Evolutionary conservation across 1,140 invertebrate species (phyloP), one percentile per base, ranked within the genome.

Genomic region (Drosophila dunni): DNA sequence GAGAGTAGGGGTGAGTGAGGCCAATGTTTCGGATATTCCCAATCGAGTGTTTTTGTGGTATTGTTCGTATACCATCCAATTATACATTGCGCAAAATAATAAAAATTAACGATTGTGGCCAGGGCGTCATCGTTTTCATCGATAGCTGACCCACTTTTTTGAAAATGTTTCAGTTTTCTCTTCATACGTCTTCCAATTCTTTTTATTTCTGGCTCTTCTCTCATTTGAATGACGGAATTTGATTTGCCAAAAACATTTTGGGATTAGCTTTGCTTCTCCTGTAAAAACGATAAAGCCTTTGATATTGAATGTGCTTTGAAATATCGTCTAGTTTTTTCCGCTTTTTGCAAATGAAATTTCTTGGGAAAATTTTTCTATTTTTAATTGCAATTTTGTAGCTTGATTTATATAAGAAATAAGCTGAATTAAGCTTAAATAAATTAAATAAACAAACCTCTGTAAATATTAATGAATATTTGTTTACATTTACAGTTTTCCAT

Each of bases 51-150:
- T 33, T 45, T 33, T 45, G 24, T 50, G 38, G 45, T 29, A 20
- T 38, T 33, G 11, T 29, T 29, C 24, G 24, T 58, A 50, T 65
- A 57, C 10, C 54, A 61, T 58, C 46, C 71, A 74, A 74, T 74
- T 69, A 74, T 63, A 69, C 58, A 69, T 40, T 62, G 65, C 51
- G 65, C 65, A 48, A 74, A 62, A 74, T 50, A 74, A 74, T 69
- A 74, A 74, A 69, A 69, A 62, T 74, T 74, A 69, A 69, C 65
- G 65, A 57, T 69, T 74, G 65, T 33, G 57, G 71, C 57, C 44
- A 29, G 36, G 13, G 24, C 67, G 34, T 29, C 60, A 24, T 44
- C 62, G 17, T 29, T 29, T 29, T 61, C 66, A 69, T 62, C 71
- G 68, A 69, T 69, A 61, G 65, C 57, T 74, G 71, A 74, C 71